These are phyloP conservation scores for Nebria ingens DNA, from an alignment of 1,140 invertebrate species.

Conservation along the genomic window DNA sequence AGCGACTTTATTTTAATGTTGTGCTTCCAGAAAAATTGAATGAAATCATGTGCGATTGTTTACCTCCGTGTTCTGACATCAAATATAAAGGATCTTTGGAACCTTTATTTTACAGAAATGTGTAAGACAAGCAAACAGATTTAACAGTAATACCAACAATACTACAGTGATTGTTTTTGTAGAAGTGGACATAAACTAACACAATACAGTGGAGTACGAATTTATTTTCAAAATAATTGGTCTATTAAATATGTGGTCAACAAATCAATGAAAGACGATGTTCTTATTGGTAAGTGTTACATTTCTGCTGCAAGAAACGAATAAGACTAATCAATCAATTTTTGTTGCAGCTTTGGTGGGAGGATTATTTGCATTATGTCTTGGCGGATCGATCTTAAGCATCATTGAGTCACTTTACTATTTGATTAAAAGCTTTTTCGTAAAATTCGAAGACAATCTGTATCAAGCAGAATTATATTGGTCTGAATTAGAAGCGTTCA, in stretches of 20 bases:
- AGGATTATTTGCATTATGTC: conserved; percentile 36
- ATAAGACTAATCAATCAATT: conserved; percentile 5
- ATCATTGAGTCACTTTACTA: conserved; percentile 30
- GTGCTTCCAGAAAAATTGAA: background rate
- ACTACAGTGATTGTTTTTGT: background rate
- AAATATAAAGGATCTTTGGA: background rate
- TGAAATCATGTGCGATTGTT: background rate
- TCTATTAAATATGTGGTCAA: conserved; percentile 14
- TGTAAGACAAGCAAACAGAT: background rate
- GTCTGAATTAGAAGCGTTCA: background rate
- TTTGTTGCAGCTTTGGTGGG: conserved; percentile 37
- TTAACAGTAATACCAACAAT: background rate
- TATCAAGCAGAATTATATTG: background rate
- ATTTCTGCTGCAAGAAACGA: background rate
- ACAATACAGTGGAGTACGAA: conserved; percentile 11
- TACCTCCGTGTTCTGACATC: background rate
- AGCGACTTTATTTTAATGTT: background rate
- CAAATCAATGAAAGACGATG: conserved; percentile 11
- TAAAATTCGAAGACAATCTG: background rate
- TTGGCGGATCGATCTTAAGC: conserved; percentile 38
- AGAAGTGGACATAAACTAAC: background rate
- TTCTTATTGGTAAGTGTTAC: conserved; percentile 15
- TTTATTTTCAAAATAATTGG: conserved; percentile 2
- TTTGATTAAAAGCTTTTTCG: conserved; percentile 14
- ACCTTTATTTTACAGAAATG: background rate